Evolutionary conservation across 2,888 invertebrate genomes (phyloP).

Genomic region (Macrosiphum euphorbiae): DNA sequence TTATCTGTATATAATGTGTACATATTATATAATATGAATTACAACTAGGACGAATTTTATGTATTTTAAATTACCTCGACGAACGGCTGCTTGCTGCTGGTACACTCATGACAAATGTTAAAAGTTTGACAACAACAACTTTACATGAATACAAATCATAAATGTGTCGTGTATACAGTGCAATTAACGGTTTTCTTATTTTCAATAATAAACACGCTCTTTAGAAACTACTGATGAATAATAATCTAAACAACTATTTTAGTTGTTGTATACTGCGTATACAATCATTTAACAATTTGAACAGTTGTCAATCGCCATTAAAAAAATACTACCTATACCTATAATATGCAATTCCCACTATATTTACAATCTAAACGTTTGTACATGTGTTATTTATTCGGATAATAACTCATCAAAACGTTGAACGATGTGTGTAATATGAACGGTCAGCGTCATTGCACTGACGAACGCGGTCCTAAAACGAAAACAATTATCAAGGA

Average conservation of each 20-base stretch:
- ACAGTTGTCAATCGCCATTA: slow-evolving; percentile 50
- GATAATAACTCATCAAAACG: neutral
- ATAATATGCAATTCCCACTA: neutral
- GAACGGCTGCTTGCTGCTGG: neutral
- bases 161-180: neutral
- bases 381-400: slow-evolving; percentile 34
- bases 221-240: neutral
- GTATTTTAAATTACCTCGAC: slow-evolving; percentile 18
- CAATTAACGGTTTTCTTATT: slow-evolving; percentile 2
- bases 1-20: neutral
- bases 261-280: neutral
- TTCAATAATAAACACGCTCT: neutral
- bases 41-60: neutral
- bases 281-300: slow-evolving; percentile 4
- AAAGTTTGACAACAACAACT: neutral
- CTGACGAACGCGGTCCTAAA: neutral
- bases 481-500: neutral
- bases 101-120: neutral
- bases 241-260: slow-evolving; percentile 12
- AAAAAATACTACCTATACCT: neutral
- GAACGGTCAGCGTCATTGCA: slow-evolving; percentile 16
- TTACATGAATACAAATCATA: neutral
- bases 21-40: neutral
- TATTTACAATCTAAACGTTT: slow-evolving; percentile 37
- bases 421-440: neutral